These are phyloP conservation scores for Venustaconcha ellipsiformis DNA, from an alignment of 1,140 invertebrate species.

Conservation along the genomic window DNA sequence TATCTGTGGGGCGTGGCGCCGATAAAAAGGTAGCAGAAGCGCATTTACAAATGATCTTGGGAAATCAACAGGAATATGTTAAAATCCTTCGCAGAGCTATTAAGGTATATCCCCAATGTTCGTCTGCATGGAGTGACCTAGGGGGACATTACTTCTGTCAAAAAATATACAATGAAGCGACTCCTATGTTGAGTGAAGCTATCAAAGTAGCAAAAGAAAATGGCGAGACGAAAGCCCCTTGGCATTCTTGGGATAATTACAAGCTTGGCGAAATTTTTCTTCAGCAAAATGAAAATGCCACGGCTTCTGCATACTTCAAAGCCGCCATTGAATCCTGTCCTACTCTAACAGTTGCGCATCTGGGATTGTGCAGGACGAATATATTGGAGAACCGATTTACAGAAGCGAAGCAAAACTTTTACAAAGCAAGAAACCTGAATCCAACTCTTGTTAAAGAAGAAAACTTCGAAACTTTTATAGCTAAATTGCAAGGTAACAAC, in stretches of 20 bases:
- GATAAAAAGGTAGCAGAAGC: constrained; percentile 4
- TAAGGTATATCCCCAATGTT: not conserved
- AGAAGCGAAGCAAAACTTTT: constrained; percentile 4
- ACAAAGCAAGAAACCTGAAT: constrained; percentile 1
- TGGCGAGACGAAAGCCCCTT: not conserved
- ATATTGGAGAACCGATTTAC: not conserved
- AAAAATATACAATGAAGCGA: not conserved
- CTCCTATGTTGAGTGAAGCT: not conserved
- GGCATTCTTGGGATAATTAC: constrained; percentile 2
- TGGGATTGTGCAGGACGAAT: not conserved
- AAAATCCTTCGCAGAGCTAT: not conserved
- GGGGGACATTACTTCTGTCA: not conserved
- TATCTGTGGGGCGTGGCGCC: constrained; percentile 1
- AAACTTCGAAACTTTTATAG: too few relatives aligned
- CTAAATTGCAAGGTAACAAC: too few relatives aligned
- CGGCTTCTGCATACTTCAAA: not conserved
- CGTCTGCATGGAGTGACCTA: constrained; percentile 1
- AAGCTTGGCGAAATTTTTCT: not conserved
- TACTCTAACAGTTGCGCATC: constrained; percentile 10
- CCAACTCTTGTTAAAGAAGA: not conserved
- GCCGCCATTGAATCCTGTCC: constrained; percentile 2
- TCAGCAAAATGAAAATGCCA: not conserved
- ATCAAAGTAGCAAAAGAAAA: not conserved
- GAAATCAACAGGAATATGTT: not conserved
- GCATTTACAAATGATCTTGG: too few relatives aligned